These are phyloP conservation scores for Menura novaehollandiae DNA, from an alignment of 2,113 vertebrate genomes.

Conservation along the genomic window DNA sequence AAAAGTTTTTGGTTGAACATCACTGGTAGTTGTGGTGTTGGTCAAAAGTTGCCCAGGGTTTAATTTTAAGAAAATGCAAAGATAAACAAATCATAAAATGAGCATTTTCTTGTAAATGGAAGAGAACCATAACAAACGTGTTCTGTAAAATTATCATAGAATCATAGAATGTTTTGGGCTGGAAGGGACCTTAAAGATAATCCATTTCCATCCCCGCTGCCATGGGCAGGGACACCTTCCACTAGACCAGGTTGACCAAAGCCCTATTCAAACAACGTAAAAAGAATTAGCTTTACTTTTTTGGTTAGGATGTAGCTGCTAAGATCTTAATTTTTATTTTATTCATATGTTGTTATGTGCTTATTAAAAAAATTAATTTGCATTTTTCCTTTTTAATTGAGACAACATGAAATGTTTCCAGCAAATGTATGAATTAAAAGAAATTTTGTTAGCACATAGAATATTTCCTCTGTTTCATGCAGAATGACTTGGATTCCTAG, in stretches of 20 bases:
- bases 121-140: neutral
- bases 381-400: neutral
- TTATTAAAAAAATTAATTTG: neutral
- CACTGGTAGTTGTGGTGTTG: neutral
- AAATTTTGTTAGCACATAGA: neutral
- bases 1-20: neutral
- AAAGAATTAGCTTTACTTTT: neutral
- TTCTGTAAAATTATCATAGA: neutral
- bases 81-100: neutral
- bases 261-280: neutral
- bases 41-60: neutral
- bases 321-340: neutral
- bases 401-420: neutral
- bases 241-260: neutral
- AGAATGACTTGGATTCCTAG: neutral
- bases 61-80: neutral
- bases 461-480: neutral
- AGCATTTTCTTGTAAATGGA: neutral
- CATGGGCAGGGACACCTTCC: neutral
- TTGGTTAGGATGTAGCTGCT: neutral
- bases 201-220: fast-evolving
- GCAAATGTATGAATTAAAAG: neutral
- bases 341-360: neutral
- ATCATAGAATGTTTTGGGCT: neutral
- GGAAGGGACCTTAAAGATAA: neutral